Evolutionary conservation across 2,113 vertebrate species (phyloP).

Genomic region (Psephotus haematonotus): DNA sequence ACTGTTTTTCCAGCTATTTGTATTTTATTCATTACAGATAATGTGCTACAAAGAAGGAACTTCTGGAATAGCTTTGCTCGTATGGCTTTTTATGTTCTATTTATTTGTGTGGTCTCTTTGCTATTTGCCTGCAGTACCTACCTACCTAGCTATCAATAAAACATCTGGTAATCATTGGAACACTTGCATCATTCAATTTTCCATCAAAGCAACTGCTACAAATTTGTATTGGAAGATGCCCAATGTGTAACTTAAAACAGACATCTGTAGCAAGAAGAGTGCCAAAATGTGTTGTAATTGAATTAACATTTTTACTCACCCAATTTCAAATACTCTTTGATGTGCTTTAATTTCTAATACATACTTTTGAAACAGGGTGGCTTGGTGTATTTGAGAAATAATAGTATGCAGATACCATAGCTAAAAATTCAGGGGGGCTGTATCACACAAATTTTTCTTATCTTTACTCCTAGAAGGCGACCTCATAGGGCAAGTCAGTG

Average conservation of each 20-base stretch:
- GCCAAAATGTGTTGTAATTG: constrained; percentile 9
- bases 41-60: not conserved
- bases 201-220: constrained; percentile 17
- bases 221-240: constrained; percentile 6
- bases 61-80: not conserved
- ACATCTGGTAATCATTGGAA: constrained; percentile 40
- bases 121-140: not conserved
- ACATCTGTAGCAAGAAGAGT: not conserved
- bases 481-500: not conserved
- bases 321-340: not conserved
- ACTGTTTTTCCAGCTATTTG: not conserved
- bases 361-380: not conserved
- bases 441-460: not conserved
- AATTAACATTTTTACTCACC: constrained; percentile 29
- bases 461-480: not conserved
- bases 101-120: not conserved
- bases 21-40: not conserved
- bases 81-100: not conserved
- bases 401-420: not conserved
- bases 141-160: constrained; percentile 1
- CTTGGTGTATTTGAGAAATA: not conserved
- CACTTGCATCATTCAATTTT: constrained; percentile 5
- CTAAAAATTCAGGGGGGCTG: not conserved
- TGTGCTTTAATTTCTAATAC: not conserved
- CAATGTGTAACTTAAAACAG: constrained; percentile 21